phyloP scores from a whole-genome alignment of 2,113 vertebrate species.

The Onychostoma macrolepis region DNA sequence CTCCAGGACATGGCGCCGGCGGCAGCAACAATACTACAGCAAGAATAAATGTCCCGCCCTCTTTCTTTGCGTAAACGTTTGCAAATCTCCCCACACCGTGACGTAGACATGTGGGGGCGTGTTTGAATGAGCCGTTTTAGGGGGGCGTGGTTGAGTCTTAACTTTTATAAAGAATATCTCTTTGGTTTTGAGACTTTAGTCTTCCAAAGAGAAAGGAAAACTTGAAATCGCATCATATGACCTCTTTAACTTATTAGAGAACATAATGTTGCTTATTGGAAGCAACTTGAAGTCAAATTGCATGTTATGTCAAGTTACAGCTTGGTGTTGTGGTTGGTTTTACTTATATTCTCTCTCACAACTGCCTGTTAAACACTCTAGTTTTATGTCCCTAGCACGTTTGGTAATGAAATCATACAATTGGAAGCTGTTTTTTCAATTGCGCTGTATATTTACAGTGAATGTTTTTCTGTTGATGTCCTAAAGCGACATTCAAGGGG shows the following conservation, averaged over 20 bases:
- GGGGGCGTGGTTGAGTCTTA: too few relatives aligned
- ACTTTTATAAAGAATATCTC: too few relatives aligned
- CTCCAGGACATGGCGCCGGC: too few relatives aligned
- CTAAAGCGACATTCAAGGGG: slow-evolving; percentile 31
- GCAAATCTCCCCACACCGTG: too few relatives aligned
- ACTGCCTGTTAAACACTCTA: slow-evolving; percentile 7
- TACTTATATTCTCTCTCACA: neutral
- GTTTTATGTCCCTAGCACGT: slow-evolving; percentile 8
- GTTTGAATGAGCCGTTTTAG: too few relatives aligned
- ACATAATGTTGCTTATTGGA: neutral
- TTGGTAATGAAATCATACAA: slow-evolving; percentile 9
- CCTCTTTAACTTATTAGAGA: neutral
- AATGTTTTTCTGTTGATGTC: slow-evolving; percentile 37
- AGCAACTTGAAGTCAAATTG: neutral
- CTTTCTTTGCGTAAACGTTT: too few relatives aligned
- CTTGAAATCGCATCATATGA: too few relatives aligned
- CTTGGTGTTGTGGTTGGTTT: neutral
- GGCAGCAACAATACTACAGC: too few relatives aligned
- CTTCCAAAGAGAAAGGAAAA: too few relatives aligned
- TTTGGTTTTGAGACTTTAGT: too few relatives aligned
- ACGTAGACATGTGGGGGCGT: too few relatives aligned
- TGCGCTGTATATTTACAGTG: neutral
- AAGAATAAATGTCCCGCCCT: too few relatives aligned
- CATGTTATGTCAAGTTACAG: neutral
- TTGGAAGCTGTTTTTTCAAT: slow-evolving; percentile 2